A percentile compares a stretch with the other conserved stretches of the same genome.
Conservation (phyloP, 2,888 invertebrate species). For the Dermolepida albohirtum region DNA sequence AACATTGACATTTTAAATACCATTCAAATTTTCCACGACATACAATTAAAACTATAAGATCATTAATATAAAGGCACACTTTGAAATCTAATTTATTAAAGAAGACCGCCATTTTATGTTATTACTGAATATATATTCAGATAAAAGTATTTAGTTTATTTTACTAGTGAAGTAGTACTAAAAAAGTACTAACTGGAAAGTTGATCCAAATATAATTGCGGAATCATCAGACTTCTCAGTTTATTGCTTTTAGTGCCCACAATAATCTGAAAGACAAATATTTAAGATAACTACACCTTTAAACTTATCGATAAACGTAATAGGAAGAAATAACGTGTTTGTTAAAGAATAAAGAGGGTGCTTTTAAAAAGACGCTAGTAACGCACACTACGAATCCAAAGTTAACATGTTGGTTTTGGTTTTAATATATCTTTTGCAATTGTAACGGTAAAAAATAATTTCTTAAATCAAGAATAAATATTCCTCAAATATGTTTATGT, state of each 20-base stretch:
- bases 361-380: too few relatives aligned
- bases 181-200: slow-evolving; percentile 15
- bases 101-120: slow-evolving; percentile 10
- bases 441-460: too few relatives aligned
- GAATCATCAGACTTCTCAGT: slow-evolving; percentile 43
- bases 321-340: too few relatives aligned
- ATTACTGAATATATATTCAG: background rate
- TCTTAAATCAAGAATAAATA: too few relatives aligned
- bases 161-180: background rate
- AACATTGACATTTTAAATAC: too few relatives aligned
- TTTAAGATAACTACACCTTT: background rate
- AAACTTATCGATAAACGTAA: background rate
- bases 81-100: slow-evolving; percentile 13
- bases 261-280: slow-evolving; percentile 51
- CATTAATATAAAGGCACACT: slow-evolving; percentile 28
- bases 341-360: too few relatives aligned
- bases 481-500: too few relatives aligned
- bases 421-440: too few relatives aligned
- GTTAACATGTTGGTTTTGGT: too few relatives aligned
- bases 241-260: slow-evolving; percentile 54
- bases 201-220: slow-evolving; percentile 7
- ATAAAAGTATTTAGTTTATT: background rate
- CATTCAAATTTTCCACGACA: slow-evolving; percentile 1
- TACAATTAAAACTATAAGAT: slow-evolving; percentile 16
- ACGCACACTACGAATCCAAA: too few relatives aligned